A percentile compares a stretch with the other conserved stretches of the same genome.
These are phyloP conservation scores for Lordiphosa clarofinis DNA, from an alignment of 1,140 invertebrate species.

Conservation along the genomic window DNA sequence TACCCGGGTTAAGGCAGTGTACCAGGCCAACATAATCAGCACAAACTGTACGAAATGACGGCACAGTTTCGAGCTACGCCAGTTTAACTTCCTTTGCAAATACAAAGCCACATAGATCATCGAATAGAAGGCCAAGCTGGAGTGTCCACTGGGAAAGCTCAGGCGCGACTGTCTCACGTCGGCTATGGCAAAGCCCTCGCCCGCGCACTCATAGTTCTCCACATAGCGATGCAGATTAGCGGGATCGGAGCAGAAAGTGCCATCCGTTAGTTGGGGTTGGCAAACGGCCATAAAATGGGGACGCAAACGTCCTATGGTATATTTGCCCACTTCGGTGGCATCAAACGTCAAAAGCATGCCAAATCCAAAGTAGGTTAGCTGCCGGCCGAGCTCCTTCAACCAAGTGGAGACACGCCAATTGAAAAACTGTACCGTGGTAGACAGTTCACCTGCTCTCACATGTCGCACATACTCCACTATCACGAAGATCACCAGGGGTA, in stretches of 20 bases:
- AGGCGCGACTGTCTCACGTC: slow-evolving; percentile 86
- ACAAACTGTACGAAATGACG: slow-evolving; percentile 87
- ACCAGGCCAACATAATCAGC: slow-evolving; percentile 81
- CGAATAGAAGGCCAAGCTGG: slow-evolving; percentile 88
- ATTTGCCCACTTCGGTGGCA: slow-evolving; percentile 94
- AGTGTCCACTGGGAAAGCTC: slow-evolving; percentile 91
- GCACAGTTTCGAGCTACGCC: slow-evolving; percentile 86
- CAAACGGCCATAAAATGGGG: slow-evolving; percentile 94
- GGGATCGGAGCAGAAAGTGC: slow-evolving; percentile 81
- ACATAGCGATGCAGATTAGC: slow-evolving; percentile 84
- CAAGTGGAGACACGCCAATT: slow-evolving; percentile 82
- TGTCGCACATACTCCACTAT: slow-evolving; percentile 55
- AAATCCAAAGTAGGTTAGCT: slow-evolving; percentile 89
- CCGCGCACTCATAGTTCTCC: slow-evolving; percentile 83
- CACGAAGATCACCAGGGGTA: slow-evolving; percentile 72
- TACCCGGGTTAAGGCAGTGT: slow-evolving; percentile 64
- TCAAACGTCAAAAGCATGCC: slow-evolving; percentile 89
- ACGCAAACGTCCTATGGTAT: slow-evolving; percentile 92
- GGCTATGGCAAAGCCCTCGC: slow-evolving; percentile 80
- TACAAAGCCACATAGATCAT: slow-evolving; percentile 91
- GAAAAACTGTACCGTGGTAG: slow-evolving; percentile 32
- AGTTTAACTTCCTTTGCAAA: slow-evolving; percentile 87
- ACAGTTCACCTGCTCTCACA: slow-evolving; percentile 35
- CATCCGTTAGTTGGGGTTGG: slow-evolving; percentile 81
- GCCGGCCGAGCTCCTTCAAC: slow-evolving; percentile 85